Base-by-base conservation (phyloP, 2,113 vertebrate genomes). In the Buteo buteo region DNA sequence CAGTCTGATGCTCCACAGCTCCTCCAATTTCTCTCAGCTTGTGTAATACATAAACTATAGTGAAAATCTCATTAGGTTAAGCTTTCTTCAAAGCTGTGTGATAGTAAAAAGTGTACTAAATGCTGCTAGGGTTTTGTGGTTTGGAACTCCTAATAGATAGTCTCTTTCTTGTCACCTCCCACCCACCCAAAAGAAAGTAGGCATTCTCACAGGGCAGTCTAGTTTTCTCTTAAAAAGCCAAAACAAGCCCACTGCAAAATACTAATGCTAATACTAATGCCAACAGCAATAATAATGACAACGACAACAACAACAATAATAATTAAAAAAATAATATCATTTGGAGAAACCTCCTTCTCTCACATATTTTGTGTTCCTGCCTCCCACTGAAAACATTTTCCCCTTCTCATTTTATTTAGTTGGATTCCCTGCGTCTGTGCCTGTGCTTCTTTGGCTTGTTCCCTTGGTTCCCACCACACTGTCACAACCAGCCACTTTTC, bases 401-500 rank as follows among this genome's bases (percentile, higher is more conserved):
- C 21, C 16, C 7, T 31, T 57, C 55, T 69, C 18, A 34, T 57
- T 85, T 55, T 69, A 26, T 74, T 61, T 18, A 42, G 26, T 42
- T 62, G 6, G 3, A 49, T 55, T 82, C 26, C 21, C 17, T 76
- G 34, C 14, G 31, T 67, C 36, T 69, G 8, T 61, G 25, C 21
- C 20, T 28, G 11, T 61, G 13, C 7, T 54, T 42, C 22, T 49
- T 71, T 61, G 38, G 15, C 65, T 86, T 5, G 0, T 42, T 82
- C 25, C 25, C 21, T 47, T 47, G 11, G 3, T 58, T 74, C 26
- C 52, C 28, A 65, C 31, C 12, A 13, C 18, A 8, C 7, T 18
- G 11, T n/a, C 59, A 18, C 14, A 40, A 31, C 13, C 25, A 16
- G 20, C 7, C 31, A 20, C 0, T 0, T 74, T 31, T 52, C 0